Percentiles rank a stretch among this genome's conserved stretches.
Conservation (phyloP, 2,797 vertebrate species). For the Brotogeris chrysoptera region DNA sequence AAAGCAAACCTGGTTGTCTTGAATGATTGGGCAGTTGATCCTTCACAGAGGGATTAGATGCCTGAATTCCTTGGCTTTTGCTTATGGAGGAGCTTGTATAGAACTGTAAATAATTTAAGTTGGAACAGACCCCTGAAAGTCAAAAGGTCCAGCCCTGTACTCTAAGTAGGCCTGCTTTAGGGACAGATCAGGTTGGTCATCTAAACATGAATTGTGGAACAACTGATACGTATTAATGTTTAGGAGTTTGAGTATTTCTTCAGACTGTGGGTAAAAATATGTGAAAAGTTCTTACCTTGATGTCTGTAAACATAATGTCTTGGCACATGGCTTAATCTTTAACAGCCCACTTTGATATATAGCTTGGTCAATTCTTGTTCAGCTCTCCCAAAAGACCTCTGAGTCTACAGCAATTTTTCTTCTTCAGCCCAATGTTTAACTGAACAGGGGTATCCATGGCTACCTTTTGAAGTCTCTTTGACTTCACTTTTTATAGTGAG, state of each 20-base stretch:
- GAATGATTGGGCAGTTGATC: not conserved
- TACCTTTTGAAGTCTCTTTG: not conserved
- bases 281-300: not conserved
- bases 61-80: not conserved
- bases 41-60: not conserved
- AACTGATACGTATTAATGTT: not conserved
- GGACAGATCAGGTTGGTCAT: not conserved
- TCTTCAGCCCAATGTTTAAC: not conserved
- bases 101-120: not conserved
- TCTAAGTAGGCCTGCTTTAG: not conserved
- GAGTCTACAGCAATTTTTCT: not conserved
- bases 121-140: not conserved
- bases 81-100: not conserved
- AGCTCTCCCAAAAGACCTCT: not conserved
- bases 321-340: not conserved
- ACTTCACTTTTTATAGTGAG: not conserved
- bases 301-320: not conserved
- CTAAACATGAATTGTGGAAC: not conserved
- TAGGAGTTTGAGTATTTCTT: not conserved
- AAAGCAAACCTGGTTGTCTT: not conserved
- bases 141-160: not conserved
- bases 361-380: not conserved
- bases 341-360: not conserved
- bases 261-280: not conserved
- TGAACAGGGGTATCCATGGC: not conserved